Evolutionary conservation across 2,888 invertebrate species (phyloP), one percentile per base, ranked within the genome.

Genomic region (Syrista parreyssii): DNA sequence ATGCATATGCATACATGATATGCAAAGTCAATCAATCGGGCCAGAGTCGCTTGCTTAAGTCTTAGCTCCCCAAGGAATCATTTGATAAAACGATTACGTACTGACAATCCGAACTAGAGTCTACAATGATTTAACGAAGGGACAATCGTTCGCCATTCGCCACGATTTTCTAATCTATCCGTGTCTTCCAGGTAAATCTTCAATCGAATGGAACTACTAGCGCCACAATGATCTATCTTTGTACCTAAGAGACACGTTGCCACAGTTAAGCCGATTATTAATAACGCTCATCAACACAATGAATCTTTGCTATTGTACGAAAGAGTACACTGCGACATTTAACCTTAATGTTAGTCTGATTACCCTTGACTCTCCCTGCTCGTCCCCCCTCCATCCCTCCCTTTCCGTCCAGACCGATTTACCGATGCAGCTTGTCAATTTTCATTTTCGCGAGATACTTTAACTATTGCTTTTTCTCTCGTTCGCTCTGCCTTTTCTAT

Each of bases 241-340:
- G 15, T 55, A 55, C 55, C 6, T 23, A 23, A 55, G 55, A 55
- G 55, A 55, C 55, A 55, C 23, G 55, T 55, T 23, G 9, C 55
- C 55, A 23, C 55, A 55, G 55, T 55, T 6, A 55, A 55, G 9
- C 9, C 55, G 9, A 55, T 55, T 55, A 15, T 55, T 55, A 55
- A 15, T 6, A 1, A 40, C 15, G 0, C 15, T 4, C 0, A 4
- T 40, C 4, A 23, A 23, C 23, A 0, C 0, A 23, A 23, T 23
- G 23, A 23, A 9, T 55, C 9, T 2, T 55, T 6, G 1, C 55
- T 55, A 23, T 23, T 23, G 9, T 55, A 15, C 40, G 6, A 55
- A 23, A 15, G 6, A 55, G 9, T 55, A 23, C 55, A 23, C 23
- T 23, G 55, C 23, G 23, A 23, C 40, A 40, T 23, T 55, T 55